phyloP scores from a whole-genome alignment of 2,113 vertebrate species.

The rabbit (Oryctolagus cuniculus) region DNA sequence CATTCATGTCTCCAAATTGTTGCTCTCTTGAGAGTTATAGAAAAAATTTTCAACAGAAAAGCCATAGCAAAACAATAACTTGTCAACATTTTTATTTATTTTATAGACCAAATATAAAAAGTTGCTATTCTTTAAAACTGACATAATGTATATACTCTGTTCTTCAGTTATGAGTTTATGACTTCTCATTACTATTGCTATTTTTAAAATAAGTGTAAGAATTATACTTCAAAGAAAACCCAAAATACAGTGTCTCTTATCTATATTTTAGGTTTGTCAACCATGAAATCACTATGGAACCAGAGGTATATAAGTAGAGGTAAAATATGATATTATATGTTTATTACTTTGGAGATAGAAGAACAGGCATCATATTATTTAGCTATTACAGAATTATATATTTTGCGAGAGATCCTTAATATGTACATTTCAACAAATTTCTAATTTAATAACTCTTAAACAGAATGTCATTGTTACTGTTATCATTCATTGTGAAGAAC shows the following conservation, averaged over 20 bases:
- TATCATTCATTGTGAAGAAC: conserved; percentile 1
- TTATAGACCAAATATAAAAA: conserved; percentile 5
- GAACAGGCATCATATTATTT: conserved; percentile 6
- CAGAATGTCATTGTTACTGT: not conserved
- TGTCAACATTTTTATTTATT: not conserved
- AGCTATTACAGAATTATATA: not conserved
- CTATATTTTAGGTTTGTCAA: not conserved
- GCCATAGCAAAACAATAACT: not conserved
- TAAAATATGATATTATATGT: not conserved
- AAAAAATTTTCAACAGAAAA: conserved; percentile 23
- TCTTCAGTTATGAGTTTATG: not conserved
- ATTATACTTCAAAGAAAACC: conserved; percentile 4
- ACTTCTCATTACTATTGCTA: conserved; percentile 52
- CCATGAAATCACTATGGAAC: not conserved
- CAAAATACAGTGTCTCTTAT: not conserved
- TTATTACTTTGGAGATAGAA: conserved; percentile 69
- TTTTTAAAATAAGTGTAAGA: conserved; percentile 63
- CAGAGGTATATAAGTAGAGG: conserved; percentile 5
- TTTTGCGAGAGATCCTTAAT: not conserved
- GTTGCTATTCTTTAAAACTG: conserved; percentile 31
- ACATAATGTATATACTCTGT: not conserved
- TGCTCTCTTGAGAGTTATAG: not conserved
- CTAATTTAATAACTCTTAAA: not conserved
- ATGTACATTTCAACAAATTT: not conserved
- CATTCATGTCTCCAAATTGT: not conserved